phyloP scores from a whole-genome alignment of 2,888 invertebrate species.

The Nomada ferruginata region DNA sequence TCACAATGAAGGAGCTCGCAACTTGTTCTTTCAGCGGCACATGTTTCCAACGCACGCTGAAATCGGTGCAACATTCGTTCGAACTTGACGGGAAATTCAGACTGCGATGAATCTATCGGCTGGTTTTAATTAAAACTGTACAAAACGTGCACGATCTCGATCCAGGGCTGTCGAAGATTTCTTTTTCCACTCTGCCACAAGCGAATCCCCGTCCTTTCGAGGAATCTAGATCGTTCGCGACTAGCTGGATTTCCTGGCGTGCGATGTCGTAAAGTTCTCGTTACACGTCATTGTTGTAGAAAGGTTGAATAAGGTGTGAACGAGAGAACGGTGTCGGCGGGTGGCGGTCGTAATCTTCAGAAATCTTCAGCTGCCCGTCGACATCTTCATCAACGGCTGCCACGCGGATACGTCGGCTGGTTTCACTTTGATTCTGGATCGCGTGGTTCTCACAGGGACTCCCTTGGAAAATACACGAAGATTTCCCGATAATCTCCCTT shows the following conservation, averaged over 20 bases:
- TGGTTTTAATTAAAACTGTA: slow-evolving; percentile 5
- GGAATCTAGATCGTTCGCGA: slow-evolving; percentile 40
- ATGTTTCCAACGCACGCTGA: slow-evolving; percentile 37
- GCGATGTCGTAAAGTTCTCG: slow-evolving; percentile 69
- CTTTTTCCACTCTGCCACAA: neutral
- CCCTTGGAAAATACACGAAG: slow-evolving; percentile 56
- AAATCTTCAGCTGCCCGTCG: slow-evolving; percentile 69
- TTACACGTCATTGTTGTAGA: slow-evolving; percentile 69
- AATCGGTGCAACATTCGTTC: slow-evolving; percentile 39
- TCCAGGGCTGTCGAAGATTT: neutral
- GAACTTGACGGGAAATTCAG: no score
- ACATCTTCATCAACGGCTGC: slow-evolving; percentile 69
- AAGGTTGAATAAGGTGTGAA: slow-evolving; percentile 67
- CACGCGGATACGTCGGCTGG: slow-evolving; percentile 50
- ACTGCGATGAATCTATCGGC: no score
- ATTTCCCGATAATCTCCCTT: slow-evolving; percentile 59
- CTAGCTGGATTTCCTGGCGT: slow-evolving; percentile 31
- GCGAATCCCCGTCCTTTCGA: neutral
- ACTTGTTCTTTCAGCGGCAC: slow-evolving; percentile 30
- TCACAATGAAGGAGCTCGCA: slow-evolving; percentile 23
- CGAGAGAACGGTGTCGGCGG: slow-evolving; percentile 66
- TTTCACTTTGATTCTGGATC: slow-evolving; percentile 63
- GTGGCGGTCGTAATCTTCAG: slow-evolving; percentile 59
- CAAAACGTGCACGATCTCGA: neutral
- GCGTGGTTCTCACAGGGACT: slow-evolving; percentile 42